Percentiles rank a stretch among this genome's conserved stretches.
phyloP scores from a whole-genome alignment of 2,888 invertebrate genomes.

The Euplagia quadripunctaria region DNA sequence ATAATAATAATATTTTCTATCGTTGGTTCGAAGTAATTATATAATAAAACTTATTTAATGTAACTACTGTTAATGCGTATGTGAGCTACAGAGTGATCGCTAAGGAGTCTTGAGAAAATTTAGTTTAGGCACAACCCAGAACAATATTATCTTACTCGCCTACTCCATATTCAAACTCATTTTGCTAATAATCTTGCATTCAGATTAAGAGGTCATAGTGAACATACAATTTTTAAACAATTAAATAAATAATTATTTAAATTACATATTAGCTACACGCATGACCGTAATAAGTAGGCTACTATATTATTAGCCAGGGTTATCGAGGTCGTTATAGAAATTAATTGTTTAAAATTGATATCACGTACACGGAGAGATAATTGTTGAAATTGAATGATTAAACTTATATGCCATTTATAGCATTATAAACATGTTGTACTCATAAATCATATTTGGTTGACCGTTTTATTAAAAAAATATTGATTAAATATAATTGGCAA shows the following conservation, averaged over 20 bases:
- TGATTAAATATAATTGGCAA: background rate
- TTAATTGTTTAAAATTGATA: constrained; percentile 3
- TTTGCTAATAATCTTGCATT: background rate
- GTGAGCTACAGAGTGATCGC: background rate
- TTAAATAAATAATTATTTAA: too few species aligned
- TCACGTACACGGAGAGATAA: background rate
- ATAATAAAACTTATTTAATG: too few species aligned
- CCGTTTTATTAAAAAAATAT: background rate
- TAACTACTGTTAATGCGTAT: background rate
- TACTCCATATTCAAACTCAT: background rate
- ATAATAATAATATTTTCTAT: background rate
- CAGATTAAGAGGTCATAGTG: constrained; percentile 9
- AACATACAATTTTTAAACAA: constrained; percentile 18
- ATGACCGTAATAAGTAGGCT: background rate
- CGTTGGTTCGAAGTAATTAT: too few species aligned
- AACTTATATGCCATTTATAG: background rate
- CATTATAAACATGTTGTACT: background rate
- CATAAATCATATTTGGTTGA: background rate
- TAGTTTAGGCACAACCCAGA: background rate
- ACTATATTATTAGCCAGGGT: constrained; percentile 38
- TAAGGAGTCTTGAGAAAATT: background rate
- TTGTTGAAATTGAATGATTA: background rate
- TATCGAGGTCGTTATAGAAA: constrained; percentile 31
- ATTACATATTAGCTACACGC: too few species aligned
- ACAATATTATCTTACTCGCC: background rate